Conservation (phyloP, 2,888 invertebrate genomes). For the Caradrina kadenii region DNA sequence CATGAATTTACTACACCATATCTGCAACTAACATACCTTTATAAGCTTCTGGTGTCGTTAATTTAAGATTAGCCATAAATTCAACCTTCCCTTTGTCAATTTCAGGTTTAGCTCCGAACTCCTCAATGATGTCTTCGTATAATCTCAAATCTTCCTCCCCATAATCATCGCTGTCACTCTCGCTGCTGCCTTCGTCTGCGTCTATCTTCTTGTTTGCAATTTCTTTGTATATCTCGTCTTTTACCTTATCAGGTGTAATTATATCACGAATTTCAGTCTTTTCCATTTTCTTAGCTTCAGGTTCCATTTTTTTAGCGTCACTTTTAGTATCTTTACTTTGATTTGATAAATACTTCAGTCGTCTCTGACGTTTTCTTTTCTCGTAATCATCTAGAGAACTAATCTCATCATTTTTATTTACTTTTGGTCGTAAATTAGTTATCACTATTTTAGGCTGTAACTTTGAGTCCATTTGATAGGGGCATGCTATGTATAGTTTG, state of each 20-base stretch:
- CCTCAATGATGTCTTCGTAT: slow-evolving; percentile 89
- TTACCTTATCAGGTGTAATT: slow-evolving; percentile 84
- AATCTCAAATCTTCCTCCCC: slow-evolving; percentile 87
- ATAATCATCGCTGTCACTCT: slow-evolving; percentile 87
- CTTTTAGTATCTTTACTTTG: slow-evolving; percentile 62
- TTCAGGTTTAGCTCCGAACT: slow-evolving; percentile 77
- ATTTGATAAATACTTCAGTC: slow-evolving; percentile 82
- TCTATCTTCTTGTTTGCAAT: slow-evolving; percentile 75
- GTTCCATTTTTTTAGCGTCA: slow-evolving; percentile 12
- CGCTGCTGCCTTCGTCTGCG: slow-evolving; percentile 81
- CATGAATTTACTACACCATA: no score
- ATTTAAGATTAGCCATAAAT: slow-evolving; percentile 91
- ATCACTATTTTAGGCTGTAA: slow-evolving; percentile 83
- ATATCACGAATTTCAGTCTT: slow-evolving; percentile 71
- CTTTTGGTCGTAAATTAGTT: slow-evolving; percentile 79
- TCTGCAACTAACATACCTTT: slow-evolving; percentile 89
- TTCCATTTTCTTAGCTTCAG: slow-evolving; percentile 64
- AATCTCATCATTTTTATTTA: slow-evolving; percentile 77
- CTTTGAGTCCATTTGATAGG: slow-evolving; percentile 83
- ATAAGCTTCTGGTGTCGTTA: slow-evolving; percentile 91
- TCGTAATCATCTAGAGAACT: slow-evolving; percentile 90
- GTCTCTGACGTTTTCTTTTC: slow-evolving; percentile 85
- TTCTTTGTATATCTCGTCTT: slow-evolving; percentile 83
- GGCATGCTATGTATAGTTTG: slow-evolving; percentile 81
- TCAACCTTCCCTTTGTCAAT: slow-evolving; percentile 88